Conservation (phyloP, 2,797 vertebrate genomes). For the Hephaestus fuliginosus region DNA sequence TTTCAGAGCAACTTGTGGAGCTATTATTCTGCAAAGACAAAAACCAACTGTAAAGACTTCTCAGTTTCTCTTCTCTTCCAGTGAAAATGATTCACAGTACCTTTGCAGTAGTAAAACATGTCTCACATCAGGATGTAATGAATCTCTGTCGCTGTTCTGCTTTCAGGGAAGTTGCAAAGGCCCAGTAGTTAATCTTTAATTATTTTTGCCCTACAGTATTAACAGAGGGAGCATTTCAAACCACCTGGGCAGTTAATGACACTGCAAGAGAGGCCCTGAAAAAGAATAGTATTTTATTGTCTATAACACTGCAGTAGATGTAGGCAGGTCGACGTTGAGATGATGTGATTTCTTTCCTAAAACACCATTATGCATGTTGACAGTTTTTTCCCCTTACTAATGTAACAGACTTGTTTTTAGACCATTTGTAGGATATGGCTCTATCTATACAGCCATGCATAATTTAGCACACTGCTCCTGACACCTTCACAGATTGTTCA, state of each 20-base stretch:
- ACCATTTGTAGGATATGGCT: not conserved
- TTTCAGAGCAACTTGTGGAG: constrained; percentile 3
- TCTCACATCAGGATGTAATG: not conserved
- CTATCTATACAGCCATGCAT: not conserved
- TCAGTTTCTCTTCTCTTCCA: not conserved
- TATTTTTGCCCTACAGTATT: not conserved
- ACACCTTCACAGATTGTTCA: not conserved
- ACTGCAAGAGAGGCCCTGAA: not conserved
- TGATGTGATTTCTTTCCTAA: not conserved
- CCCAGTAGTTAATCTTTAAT: constrained; percentile 37
- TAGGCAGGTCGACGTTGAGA: not conserved
- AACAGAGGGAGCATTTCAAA: constrained; percentile 10
- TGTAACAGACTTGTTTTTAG: not conserved
- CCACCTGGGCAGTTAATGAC: constrained; percentile 1
- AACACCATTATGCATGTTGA: not conserved
- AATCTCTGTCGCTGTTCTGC: not conserved
- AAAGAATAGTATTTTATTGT: not conserved
- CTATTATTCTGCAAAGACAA: constrained; percentile 12
- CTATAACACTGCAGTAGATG: not conserved
- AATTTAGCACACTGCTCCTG: not conserved
- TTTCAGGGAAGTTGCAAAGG: constrained; percentile 12
- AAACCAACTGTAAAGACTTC: not conserved
- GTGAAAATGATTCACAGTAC: not conserved
- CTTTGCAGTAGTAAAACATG: not conserved
- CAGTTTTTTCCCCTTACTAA: not conserved